Evolutionary conservation across 2,888 invertebrate genomes (phyloP).

Genomic region (Carabus problematicus): DNA sequence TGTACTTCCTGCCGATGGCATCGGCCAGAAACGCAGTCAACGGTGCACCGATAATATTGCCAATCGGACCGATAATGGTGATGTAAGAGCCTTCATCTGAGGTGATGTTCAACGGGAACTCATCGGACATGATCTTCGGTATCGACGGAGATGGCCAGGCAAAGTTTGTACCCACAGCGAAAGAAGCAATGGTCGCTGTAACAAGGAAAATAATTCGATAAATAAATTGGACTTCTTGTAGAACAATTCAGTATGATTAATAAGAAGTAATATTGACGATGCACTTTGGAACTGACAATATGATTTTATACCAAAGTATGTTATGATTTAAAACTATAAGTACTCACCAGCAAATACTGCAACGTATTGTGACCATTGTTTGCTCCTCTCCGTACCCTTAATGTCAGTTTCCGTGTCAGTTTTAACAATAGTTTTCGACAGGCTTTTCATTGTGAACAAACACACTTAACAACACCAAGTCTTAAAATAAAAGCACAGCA

Average conservation of each 20-base stretch:
- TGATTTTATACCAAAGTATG: no score
- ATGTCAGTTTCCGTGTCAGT: slow-evolving; percentile 32
- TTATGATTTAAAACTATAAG: slow-evolving; percentile 10
- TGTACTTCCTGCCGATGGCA: slow-evolving; percentile 51
- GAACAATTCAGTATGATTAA: no score
- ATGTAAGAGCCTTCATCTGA: slow-evolving; percentile 54
- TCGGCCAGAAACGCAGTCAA: slow-evolving; percentile 50
- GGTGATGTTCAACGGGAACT: slow-evolving; percentile 50
- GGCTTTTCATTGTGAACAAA: slow-evolving; percentile 26
- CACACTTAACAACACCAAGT: slow-evolving; percentile 17
- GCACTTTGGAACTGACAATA: slow-evolving; percentile 9
- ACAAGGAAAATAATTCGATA: slow-evolving; percentile 44
- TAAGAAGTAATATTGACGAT: slow-evolving; percentile 14
- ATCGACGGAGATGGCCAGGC: slow-evolving; percentile 55
- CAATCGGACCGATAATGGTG: slow-evolving; percentile 51
- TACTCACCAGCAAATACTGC: slow-evolving; percentile 44
- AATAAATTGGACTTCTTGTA: no score
- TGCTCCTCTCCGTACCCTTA: slow-evolving; percentile 29
- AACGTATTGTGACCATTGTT: slow-evolving; percentile 43
- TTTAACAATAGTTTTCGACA: slow-evolving; percentile 36
- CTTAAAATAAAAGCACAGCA: slow-evolving; percentile 17
- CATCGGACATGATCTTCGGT: slow-evolving; percentile 50
- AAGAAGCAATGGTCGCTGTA: slow-evolving; percentile 46
- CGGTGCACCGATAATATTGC: slow-evolving; percentile 48
- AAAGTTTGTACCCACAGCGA: slow-evolving; percentile 49